Percentiles rank a stretch among this genome's conserved stretches.
These are phyloP conservation scores for Phylloscopus whistleri DNA, from an alignment of 2,113 vertebrate species.

Conservation along the genomic window DNA sequence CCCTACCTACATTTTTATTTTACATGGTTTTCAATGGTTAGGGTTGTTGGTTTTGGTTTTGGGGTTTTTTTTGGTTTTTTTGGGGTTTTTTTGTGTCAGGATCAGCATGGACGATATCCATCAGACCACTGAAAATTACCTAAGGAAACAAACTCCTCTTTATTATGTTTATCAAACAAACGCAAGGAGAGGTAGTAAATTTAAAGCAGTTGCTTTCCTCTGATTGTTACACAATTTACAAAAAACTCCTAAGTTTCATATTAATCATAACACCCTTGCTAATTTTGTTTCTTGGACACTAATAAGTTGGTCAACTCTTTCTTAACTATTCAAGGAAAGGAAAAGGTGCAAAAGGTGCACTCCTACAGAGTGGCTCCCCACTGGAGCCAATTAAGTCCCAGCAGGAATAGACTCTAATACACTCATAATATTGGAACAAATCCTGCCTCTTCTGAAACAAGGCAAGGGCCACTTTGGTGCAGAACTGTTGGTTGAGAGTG, in stretches of 20 bases:
- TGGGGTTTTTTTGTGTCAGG: not conserved
- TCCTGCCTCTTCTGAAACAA: not conserved
- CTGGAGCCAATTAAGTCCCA: not conserved
- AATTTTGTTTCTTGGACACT: slow-evolving; percentile 18
- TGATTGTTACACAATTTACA: not conserved
- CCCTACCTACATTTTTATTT: not conserved
- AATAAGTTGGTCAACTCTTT: not conserved
- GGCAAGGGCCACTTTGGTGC: not conserved
- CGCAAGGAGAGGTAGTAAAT: not conserved
- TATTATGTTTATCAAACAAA: not conserved
- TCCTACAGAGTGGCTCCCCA: not conserved
- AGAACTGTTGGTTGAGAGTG: not conserved
- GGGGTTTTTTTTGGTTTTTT: no score
- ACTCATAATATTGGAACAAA: not conserved
- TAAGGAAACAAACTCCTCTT: slow-evolving; percentile 46
- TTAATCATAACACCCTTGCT: not conserved
- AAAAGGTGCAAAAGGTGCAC: not conserved
- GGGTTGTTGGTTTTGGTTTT: no score
- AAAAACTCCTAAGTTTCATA: not conserved
- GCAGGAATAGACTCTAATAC: not conserved
- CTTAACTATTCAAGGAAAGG: not conserved
- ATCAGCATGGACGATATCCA: not conserved
- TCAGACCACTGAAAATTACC: slow-evolving; percentile 40
- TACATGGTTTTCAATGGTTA: not conserved
- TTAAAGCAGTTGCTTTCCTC: not conserved